phyloP scores from a whole-genome alignment of 2,113 vertebrate species.

The Pelvicachromis taeniatus region DNA sequence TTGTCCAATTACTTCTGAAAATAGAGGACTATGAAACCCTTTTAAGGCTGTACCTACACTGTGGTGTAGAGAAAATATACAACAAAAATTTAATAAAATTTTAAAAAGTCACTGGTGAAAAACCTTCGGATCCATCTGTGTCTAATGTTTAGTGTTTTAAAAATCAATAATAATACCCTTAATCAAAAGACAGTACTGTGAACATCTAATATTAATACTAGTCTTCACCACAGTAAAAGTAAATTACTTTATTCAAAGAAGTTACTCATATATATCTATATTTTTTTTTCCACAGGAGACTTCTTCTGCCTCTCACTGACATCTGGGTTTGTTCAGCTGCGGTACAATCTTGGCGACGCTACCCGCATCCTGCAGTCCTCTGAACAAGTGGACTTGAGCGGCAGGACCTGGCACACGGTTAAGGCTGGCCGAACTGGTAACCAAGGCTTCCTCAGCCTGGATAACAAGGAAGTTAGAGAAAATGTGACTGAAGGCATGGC shows the following conservation, averaged over 20 bases:
- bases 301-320: constrained; percentile 82
- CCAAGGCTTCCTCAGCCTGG: constrained; percentile 76
- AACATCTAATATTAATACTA: neutral
- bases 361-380: constrained; percentile 67
- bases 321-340: constrained; percentile 75
- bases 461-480: constrained; percentile 62
- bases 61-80: neutral
- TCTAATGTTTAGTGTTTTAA: neutral
- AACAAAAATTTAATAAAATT: neutral
- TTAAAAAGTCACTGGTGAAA: neutral
- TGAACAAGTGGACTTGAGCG: constrained; percentile 48
- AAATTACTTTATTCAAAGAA: neutral
- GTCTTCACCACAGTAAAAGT: accelerated
- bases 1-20: neutral
- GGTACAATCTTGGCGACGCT: constrained; percentile 81
- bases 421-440: constrained; percentile 74
- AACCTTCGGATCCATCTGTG: neutral
- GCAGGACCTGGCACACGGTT: constrained; percentile 75
- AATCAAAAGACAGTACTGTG: neutral
- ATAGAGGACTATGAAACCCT: neutral
- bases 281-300: constrained; percentile 73
- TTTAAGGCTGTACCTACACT: neutral
- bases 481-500: constrained; percentile 70
- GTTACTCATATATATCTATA: neutral
- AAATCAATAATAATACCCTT: neutral